These are phyloP conservation scores for Brachyhypopomus gauderio DNA, from an alignment of 2,113 vertebrate genomes.

Conservation along the genomic window DNA sequence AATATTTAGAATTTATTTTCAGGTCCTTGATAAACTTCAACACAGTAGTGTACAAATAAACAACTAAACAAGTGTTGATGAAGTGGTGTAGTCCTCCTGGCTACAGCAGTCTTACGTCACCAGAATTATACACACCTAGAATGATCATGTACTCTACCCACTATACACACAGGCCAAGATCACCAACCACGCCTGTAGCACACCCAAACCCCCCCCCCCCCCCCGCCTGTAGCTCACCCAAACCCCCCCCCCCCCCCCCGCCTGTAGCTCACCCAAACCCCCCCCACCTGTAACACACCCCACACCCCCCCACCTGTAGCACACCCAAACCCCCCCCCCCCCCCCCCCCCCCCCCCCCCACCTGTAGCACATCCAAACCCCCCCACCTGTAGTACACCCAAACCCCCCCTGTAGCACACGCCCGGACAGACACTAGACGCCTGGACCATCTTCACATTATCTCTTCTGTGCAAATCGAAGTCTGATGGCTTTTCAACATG, in stretches of 20 bases:
- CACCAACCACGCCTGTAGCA: background rate
- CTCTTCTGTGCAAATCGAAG: slow-evolving; percentile 92
- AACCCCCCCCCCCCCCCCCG: background rate
- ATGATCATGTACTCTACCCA: slow-evolving; percentile 4
- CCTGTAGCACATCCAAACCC: too few relatives aligned
- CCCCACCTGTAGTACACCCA: too few relatives aligned
- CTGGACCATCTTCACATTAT: slow-evolving; percentile 79
- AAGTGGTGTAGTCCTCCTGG: slow-evolving; percentile 42
- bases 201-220: background rate
- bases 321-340: background rate
- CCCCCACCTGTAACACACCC: background rate
- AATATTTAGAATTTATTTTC: slow-evolving; percentile 58
- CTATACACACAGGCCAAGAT: slow-evolving; percentile 37
- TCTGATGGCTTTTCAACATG: slow-evolving; percentile 63
- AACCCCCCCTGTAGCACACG: too few relatives aligned
- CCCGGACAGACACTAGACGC: slow-evolving; percentile 81
- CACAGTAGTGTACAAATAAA: slow-evolving; percentile 64
- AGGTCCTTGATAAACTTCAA: slow-evolving; percentile 62
- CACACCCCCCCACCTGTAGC: slow-evolving; percentile 25
- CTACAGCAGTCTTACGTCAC: slow-evolving; percentile 4
- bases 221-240: background rate
- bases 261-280: background rate
- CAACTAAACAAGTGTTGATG: slow-evolving; percentile 32
- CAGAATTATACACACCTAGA: slow-evolving; percentile 16
- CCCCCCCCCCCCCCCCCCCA: slow-evolving; percentile 27